A percentile compares a stretch with the other conserved stretches of the same genome.
phyloP scores from a whole-genome alignment of 2,113 vertebrate genomes.

The Danio rerio region GRCz12tu NC_133178.1:22670501-22671000 shows the following conservation, averaged over 20 bases:
- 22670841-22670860: constrained; percentile 8
- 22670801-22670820: constrained; percentile 26
- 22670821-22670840: background rate
- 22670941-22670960: background rate
- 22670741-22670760: constrained; percentile 57
- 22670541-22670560: background rate
- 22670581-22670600: constrained; percentile 49
- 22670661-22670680: constrained; percentile 16
- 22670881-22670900: constrained; percentile 18
- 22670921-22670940: background rate
- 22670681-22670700: constrained; percentile 4
- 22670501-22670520: constrained; percentile 1
- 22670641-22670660: constrained; percentile 30
- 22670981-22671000: background rate
- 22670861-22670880: constrained; percentile 15
- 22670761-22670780: constrained; percentile 19
- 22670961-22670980: background rate
- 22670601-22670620: constrained; percentile 38
- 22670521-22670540: constrained; percentile 10
- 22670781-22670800: constrained; percentile 37
- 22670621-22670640: constrained; percentile 36
- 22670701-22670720: constrained; percentile 23
- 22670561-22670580: constrained; percentile 26
- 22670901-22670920: constrained; percentile 22
- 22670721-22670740: constrained; percentile 30